Conservation (phyloP, 1,140 invertebrate genomes). For the Drosophila mojavensis region DNA sequence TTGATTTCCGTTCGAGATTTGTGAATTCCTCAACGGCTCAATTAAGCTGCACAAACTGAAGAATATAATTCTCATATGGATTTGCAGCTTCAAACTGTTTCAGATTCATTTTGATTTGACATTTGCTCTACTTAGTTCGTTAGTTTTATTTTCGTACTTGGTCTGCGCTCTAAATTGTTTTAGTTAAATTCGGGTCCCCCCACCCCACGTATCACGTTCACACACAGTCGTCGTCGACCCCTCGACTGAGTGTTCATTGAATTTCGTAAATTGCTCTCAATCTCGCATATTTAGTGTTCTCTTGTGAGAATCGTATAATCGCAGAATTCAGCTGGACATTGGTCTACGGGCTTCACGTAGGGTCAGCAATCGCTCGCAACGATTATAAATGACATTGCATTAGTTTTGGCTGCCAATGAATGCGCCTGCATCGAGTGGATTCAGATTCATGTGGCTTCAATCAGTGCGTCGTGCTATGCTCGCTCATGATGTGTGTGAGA, state of each 20-base stretch:
- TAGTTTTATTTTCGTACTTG: not conserved
- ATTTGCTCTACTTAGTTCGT: not conserved
- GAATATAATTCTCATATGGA: not conserved
- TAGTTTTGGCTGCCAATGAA: slow-evolving; percentile 58
- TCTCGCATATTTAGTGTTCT: slow-evolving; percentile 20
- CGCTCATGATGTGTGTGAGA: too few relatives aligned
- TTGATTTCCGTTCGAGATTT: slow-evolving; percentile 70
- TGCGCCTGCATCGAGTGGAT: slow-evolving; percentile 61
- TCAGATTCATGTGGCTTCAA: slow-evolving; percentile 41
- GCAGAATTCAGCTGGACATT: slow-evolving; percentile 51
- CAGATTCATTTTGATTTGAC: slow-evolving; percentile 3
- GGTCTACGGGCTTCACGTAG: not conserved
- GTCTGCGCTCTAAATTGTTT: slow-evolving; percentile 17
- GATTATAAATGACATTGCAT: slow-evolving; percentile 81
- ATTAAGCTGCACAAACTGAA: slow-evolving; percentile 28
- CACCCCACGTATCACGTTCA: slow-evolving; percentile 1
- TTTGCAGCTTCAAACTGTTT: not conserved
- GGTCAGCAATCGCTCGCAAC: slow-evolving; percentile 49
- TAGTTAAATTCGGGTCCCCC: slow-evolving; percentile 35
- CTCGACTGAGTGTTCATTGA: slow-evolving; percentile 48
- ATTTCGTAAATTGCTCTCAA: slow-evolving; percentile 61
- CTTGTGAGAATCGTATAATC: slow-evolving; percentile 59
- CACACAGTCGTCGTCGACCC: slow-evolving; percentile 12
- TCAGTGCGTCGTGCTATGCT: slow-evolving; percentile 39
- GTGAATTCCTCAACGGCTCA: slow-evolving; percentile 41